Base-by-base conservation (phyloP, 53 echinoderm and acorn worm genomes). In the Actinopyga echinites region DNA sequence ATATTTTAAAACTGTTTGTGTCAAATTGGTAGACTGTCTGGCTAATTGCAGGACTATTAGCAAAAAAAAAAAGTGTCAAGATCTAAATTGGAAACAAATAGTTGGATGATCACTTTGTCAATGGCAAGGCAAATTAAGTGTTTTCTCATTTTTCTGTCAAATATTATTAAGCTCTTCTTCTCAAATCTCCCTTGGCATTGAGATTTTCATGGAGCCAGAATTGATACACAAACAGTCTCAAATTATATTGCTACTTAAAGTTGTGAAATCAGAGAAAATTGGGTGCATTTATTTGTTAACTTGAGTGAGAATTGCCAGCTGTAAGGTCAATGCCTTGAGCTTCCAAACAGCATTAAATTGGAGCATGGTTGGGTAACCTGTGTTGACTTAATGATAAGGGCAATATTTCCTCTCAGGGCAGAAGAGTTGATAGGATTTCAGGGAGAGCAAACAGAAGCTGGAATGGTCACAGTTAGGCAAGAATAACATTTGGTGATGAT, bases 251-350 rank as follows among this genome's bases (percentile, higher is more conserved):
- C 55, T 55, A 77, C 77, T 77, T 31, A 49, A 77, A 77, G 44
- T 56, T 77, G 55, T 77, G 77, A 77, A 77, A 77, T 77, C 77
- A 55, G 77, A 77, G 77, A 77, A 53, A 77, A 77, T 77, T 77
- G 77, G 54, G 77, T 77, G 77, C 56, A 30, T 77, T 77, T 77
- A 77, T 77, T 56, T 77, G 77, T 77, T 77, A 77, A 77, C 77
- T 56, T 77, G 77, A 77, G 56, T 77, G 77, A 77, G 55, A 77
- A 77, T 77, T 77, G 77, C 57, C 56, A 2, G 32, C 28, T 43
- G 54, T 56, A 54, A 30, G 77, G 77, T 77, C 77, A 77, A 77
- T 77, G 54, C 49, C 77, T 77, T 55, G 54, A 77, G 45, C 77
- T 31, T 56, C 77, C 62, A 45, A 55, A 56, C 77, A 56, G 77